Conservation (phyloP, 2,888 invertebrate species). For the Panzeria rudis region DNA sequence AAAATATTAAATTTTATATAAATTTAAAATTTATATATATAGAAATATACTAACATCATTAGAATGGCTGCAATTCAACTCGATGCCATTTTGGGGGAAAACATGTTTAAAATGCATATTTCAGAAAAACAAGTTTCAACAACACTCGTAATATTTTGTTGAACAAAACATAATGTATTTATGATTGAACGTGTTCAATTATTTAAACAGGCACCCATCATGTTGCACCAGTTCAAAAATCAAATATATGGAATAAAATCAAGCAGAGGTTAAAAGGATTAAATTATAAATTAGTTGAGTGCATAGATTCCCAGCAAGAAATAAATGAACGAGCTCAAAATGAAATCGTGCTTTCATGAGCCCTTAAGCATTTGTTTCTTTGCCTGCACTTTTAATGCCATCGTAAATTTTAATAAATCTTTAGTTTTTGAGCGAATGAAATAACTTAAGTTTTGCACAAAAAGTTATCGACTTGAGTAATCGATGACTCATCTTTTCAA, state of each 20-base stretch:
- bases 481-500: no score
- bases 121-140: not conserved
- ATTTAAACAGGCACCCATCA: constrained; percentile 4
- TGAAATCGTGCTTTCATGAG: no score
- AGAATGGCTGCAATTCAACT: constrained; percentile 13
- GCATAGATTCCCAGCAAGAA: no score
- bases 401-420: no score
- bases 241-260: not conserved
- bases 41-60: not conserved
- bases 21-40: not conserved
- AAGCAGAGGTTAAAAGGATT: not conserved
- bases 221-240: not conserved
- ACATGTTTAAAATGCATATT: constrained; percentile 24
- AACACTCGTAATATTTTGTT: constrained; percentile 7
- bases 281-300: not conserved
- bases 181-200: constrained; percentile 43
- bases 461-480: no score
- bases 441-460: no score
- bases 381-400: no score
- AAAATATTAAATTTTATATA: not conserved
- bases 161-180: constrained; percentile 19
- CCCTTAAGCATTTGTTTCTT: no score
- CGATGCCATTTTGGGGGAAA: constrained; percentile 10
- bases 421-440: no score
- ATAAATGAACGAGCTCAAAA: no score